These are phyloP conservation scores for Nesoenas mayeri DNA, from an alignment of 2,113 vertebrate genomes.

Conservation along the genomic window DNA sequence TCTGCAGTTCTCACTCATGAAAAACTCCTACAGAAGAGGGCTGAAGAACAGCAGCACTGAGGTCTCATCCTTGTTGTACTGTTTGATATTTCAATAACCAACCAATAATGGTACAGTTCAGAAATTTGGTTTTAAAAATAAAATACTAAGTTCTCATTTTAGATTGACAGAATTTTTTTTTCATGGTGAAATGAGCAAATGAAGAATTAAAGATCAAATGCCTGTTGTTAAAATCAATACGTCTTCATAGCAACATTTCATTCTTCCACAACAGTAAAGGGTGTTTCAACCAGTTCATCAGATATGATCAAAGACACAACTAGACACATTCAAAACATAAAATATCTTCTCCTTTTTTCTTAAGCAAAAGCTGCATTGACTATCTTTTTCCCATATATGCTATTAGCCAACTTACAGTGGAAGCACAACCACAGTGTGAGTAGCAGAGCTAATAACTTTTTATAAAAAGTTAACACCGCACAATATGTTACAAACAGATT, in stretches of 20 bases:
- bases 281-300: not conserved
- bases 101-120: not conserved
- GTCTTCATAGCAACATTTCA: not conserved
- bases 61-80: not conserved
- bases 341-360: not conserved
- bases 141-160: not conserved
- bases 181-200: not conserved
- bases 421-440: slow-evolving; percentile 31
- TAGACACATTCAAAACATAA: not conserved
- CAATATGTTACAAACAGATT: slow-evolving; percentile 33
- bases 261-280: not conserved
- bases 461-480: slow-evolving; percentile 39
- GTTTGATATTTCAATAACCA: not conserved
- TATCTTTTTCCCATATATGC: not conserved
- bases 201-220: not conserved
- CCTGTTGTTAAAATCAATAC: not conserved
- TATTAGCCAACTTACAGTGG: not conserved
- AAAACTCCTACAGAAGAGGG: not conserved
- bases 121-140: not conserved
- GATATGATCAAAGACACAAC: slow-evolving; percentile 13
- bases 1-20: not conserved
- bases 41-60: not conserved
- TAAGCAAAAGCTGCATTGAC: not conserved
- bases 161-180: not conserved
- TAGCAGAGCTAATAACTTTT: slow-evolving; percentile 42